A percentile compares a stretch with the other conserved stretches of the same genome.
phyloP scores from a whole-genome alignment of 23 tunicate species.

The Diplosoma virens region DNA sequence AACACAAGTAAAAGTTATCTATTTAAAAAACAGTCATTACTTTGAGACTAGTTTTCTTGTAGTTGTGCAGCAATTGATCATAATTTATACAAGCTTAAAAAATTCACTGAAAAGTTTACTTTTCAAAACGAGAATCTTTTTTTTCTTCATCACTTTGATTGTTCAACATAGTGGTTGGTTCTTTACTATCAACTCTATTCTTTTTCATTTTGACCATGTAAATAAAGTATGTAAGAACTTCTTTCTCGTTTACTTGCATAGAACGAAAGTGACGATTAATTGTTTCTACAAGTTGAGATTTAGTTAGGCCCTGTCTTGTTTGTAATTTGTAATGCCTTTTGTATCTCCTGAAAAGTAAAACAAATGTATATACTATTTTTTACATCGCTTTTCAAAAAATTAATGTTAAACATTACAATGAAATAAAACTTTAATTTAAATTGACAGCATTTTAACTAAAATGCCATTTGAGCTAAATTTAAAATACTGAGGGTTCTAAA shows the following conservation, averaged over 20 bases:
- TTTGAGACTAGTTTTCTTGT: no score
- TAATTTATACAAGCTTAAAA: no score
- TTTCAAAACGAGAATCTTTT: not conserved
- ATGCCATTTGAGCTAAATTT: no score
- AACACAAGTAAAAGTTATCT: no score
- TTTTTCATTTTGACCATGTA: slow-evolving; percentile 94
- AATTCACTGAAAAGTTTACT: not conserved
- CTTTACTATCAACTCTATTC: slow-evolving; percentile 70
- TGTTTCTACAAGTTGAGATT: slow-evolving; percentile 68
- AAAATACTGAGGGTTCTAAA: no score
- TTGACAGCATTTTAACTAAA: no score
- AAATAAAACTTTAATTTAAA: no score
- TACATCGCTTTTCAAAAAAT: no score
- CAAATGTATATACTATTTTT: no score
- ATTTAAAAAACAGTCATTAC: no score
- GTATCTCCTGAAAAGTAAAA: slow-evolving; percentile 59
- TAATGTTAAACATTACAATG: no score
- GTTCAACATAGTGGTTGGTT: slow-evolving; percentile 27
- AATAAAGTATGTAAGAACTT: slow-evolving; percentile 80
- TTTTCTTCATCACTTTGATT: slow-evolving; percentile 22
- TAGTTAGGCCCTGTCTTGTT: slow-evolving; percentile 77
- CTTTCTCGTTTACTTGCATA: slow-evolving; percentile 77
- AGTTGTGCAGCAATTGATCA: no score
- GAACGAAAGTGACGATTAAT: slow-evolving; percentile 64
- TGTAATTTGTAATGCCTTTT: slow-evolving; percentile 86